Percentiles rank a stretch among this genome's conserved stretches.
These are phyloP conservation scores for Mionectes macconnelli DNA, from an alignment of 2,113 vertebrate species.

Conservation along the genomic window DNA sequence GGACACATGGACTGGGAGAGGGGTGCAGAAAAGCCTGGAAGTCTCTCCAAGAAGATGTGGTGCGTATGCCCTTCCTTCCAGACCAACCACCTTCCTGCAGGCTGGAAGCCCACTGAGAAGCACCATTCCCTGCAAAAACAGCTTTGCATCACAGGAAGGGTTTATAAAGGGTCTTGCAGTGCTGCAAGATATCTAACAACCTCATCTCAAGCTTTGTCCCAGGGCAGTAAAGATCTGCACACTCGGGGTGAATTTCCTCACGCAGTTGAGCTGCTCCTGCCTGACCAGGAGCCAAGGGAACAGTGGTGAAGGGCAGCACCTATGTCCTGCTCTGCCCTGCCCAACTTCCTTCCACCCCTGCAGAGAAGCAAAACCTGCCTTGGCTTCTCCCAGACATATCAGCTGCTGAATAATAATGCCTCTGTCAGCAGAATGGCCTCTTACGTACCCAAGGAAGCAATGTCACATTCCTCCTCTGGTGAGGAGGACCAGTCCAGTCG, in stretches of 20 bases:
- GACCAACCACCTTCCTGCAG: background rate
- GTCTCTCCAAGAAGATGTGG: background rate
- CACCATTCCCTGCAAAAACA: background rate
- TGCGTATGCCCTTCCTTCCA: background rate
- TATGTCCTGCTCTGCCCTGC: background rate
- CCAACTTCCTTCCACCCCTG: background rate
- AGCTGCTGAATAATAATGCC: background rate
- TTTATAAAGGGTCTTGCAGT: background rate
- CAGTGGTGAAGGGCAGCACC: background rate
- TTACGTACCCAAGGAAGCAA: background rate
- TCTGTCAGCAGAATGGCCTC: background rate
- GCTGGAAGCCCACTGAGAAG: background rate
- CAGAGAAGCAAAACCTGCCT: background rate
- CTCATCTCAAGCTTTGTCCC: background rate
- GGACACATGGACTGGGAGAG: background rate
- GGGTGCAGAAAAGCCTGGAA: background rate
- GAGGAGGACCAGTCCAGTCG: fast-evolving
- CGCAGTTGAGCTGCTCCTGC: background rate
- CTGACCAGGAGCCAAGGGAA: background rate
- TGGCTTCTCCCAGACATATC: background rate
- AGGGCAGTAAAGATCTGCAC: background rate
- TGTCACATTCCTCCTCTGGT: background rate
- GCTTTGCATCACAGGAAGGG: background rate
- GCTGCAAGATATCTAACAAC: background rate
- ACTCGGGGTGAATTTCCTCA: background rate